Conservation (phyloP, 2,797 vertebrate genomes). For the Sebastes diploproa region DNA sequence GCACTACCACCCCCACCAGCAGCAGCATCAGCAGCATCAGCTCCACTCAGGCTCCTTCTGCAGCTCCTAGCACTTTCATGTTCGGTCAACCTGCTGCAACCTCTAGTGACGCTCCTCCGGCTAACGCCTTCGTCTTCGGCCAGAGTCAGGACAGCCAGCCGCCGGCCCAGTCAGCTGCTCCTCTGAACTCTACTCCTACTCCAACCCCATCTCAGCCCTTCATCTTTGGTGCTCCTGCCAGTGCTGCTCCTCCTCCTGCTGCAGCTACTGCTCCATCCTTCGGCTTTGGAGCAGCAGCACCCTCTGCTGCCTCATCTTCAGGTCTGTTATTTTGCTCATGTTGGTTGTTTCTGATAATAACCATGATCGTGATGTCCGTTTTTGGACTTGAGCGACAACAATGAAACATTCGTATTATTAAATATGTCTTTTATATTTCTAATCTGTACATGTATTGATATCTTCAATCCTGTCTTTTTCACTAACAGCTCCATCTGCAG, state of each 20-base stretch:
- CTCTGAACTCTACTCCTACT: conserved; percentile 63
- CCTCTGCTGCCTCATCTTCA: conserved; percentile 84
- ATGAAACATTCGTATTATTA: background rate
- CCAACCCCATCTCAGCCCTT: conserved; percentile 80
- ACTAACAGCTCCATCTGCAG: conserved; percentile 62
- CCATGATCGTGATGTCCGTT: background rate
- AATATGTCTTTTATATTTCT: background rate
- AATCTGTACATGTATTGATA: background rate
- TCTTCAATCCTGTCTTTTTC: background rate
- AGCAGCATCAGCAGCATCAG: conserved; percentile 8
- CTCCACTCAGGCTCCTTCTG: conserved; percentile 58
- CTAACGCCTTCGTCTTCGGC: conserved; percentile 88
- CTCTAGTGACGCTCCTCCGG: conserved; percentile 79
- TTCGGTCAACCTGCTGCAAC: conserved; percentile 86
- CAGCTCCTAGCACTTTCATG: conserved; percentile 81
- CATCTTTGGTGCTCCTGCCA: conserved; percentile 84
- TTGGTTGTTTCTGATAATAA: background rate
- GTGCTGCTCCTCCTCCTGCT: conserved; percentile 61
- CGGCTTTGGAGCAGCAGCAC: conserved; percentile 84
- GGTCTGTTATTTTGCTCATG: conserved; percentile 73
- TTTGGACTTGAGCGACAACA: background rate
- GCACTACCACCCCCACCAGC: conserved; percentile 51
- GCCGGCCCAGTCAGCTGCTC: conserved; percentile 69
- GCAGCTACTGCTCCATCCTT: conserved; percentile 79
- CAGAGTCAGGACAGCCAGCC: conserved; percentile 87